Base-by-base conservation (phyloP, 2,888 invertebrate species). In the Anarsia innoxiella region DNA sequence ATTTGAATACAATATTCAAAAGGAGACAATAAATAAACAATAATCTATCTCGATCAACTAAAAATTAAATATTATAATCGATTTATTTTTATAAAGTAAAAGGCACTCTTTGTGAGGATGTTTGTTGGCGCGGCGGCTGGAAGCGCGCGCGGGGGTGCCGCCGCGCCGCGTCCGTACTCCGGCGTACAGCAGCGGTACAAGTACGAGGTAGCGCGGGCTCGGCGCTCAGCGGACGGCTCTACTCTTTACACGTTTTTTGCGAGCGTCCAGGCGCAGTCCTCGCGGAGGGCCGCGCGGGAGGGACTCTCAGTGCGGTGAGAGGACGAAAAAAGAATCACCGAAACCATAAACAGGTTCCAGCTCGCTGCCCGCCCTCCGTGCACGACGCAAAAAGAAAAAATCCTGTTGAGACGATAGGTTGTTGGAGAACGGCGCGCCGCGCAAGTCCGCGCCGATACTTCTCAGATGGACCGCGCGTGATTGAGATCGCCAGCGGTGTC, bases 1-100 rank as follows among this genome's bases (percentile, higher is more conserved):
- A 79, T 75, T 80, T 76, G 76, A 82, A 80, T 78, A 75, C 66
- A 48, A 60, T 66, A 83, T 80, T 79, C 79, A 80, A 79, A 72
- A 68, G 65, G 66, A 71, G 72, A 78, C 73, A 83, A 83, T 83
- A 83, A 84, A 84, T 84, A 82, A 84, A 83, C 76, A 80, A 78
- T 73, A 68, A 71, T 79, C 79, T 78, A 80, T 82, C 57, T 80
- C 69, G 76, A 75, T 78, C 58, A 82, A 83, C 79, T 83, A 82
- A 80, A 77, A 74, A 79, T 80, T 79, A 82, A 82, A 83, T 80
- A 79, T 64, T 60, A 63, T 69, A 75, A 73, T 78, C 72, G 72
- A 79, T 79, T 78, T 80, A 66, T 73, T 35, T 23, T 33, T 72
- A 66, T 67, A 75, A 68, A 70, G 77, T 77, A 80, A 74, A 82